phyloP scores from a whole-genome alignment of 2,797 vertebrate genomes.

The Poecilia velifera region DNA sequence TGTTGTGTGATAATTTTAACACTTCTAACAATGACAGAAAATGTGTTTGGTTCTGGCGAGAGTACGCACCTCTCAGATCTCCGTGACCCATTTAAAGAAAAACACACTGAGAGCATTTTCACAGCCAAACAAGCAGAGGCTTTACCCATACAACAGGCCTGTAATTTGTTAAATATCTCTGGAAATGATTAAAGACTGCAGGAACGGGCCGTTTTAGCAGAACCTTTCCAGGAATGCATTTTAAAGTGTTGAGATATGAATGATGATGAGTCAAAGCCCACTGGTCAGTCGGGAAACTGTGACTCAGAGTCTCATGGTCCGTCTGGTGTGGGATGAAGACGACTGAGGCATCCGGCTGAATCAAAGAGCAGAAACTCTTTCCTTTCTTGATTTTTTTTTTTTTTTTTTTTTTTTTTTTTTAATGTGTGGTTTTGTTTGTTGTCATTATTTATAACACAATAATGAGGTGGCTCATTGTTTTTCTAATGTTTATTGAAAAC shows the following conservation, averaged over 20 bases:
- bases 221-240: conserved; percentile 58
- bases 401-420: conserved; percentile 13
- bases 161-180: conserved; percentile 58
- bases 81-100: not conserved
- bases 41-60: not conserved
- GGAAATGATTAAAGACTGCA: conserved; percentile 51
- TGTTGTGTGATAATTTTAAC: conserved; percentile 1
- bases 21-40: not conserved
- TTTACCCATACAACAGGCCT: conserved; percentile 37
- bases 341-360: conserved; percentile 23
- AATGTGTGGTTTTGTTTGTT: conserved; percentile 12
- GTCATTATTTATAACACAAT: conserved; percentile 31
- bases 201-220: conserved; percentile 15
- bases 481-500: conserved; percentile 36
- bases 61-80: not conserved
- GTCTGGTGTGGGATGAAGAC: conserved; percentile 41
- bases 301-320: conserved; percentile 53
- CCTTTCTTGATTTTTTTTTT: conserved; percentile 36
- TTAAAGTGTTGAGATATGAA: conserved; percentile 59
- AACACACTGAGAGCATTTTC: conserved; percentile 8
- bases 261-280: conserved; percentile 62
- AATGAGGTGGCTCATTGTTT: conserved; percentile 20
- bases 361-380: conserved; percentile 36
- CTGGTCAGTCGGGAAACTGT: conserved; percentile 61
- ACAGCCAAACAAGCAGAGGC: conserved; percentile 14